phyloP scores from a whole-genome alignment of 2,797 vertebrate species.

The Chrysolophus pictus region DNA sequence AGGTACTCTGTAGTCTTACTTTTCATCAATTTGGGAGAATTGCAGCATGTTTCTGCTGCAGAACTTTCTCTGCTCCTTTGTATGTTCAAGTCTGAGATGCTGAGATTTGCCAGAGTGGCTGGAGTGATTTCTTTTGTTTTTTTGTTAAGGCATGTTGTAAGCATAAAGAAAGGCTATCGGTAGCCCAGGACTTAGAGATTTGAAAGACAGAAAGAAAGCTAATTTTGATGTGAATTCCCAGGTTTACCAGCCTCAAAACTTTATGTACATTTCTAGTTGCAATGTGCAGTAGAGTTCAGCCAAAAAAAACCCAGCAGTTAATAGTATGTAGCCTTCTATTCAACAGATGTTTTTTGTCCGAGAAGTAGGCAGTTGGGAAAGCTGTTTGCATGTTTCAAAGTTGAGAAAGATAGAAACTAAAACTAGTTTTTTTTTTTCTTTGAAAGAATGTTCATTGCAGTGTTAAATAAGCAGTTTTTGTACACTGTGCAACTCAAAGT shows the following conservation, averaged over 20 bases:
- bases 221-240: not conserved
- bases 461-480: not conserved
- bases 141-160: not conserved
- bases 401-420: not conserved
- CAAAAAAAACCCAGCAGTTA: not conserved
- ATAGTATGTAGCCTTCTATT: not conserved
- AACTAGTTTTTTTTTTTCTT: not conserved
- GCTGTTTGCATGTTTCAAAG: not conserved
- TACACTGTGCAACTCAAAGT: not conserved
- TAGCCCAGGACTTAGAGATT: not conserved
- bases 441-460: not conserved
- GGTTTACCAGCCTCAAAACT: not conserved
- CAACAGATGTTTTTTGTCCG: not conserved
- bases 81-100: not conserved
- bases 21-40: not conserved
- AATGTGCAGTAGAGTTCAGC: not conserved
- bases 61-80: not conserved
- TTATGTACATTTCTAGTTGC: not conserved
- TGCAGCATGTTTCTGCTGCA: not conserved
- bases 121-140: not conserved
- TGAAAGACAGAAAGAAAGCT: not conserved
- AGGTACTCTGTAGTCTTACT: not conserved
- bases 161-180: not conserved
- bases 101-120: not conserved
- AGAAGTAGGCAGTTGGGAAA: not conserved